A percentile compares a stretch with the other conserved stretches of the same genome.
phyloP scores from a whole-genome alignment of 2,888 invertebrate genomes.

The Gasteruption jaculator region DNA sequence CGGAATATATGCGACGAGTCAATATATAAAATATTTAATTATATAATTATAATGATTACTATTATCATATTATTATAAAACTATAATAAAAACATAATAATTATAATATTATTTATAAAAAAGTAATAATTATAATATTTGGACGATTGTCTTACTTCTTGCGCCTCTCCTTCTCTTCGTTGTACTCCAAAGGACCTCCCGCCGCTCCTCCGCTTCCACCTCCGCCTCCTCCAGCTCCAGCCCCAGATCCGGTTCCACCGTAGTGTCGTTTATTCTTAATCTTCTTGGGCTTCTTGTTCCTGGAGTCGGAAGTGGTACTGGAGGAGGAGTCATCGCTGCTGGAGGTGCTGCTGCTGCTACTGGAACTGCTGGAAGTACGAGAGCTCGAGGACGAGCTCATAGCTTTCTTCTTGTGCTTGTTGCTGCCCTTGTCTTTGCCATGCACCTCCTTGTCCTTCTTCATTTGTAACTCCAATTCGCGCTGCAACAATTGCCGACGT shows the following conservation, averaged over 20 bases:
- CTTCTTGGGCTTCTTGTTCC: slow-evolving; percentile 50
- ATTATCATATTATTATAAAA: neutral
- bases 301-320: slow-evolving; percentile 61
- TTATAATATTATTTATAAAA: neutral
- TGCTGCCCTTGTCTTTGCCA: slow-evolving; percentile 62
- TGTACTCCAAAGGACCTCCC: slow-evolving; percentile 66
- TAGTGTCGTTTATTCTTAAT: slow-evolving; percentile 59
- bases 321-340: slow-evolving; percentile 62
- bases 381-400: slow-evolving; percentile 67
- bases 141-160: slow-evolving; percentile 40
- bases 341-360: slow-evolving; percentile 57
- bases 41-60: slow-evolving; percentile 9
- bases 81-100: slow-evolving; percentile 5
- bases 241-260: no score
- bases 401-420: slow-evolving; percentile 62
- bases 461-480: slow-evolving; percentile 73
- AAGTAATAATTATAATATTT: slow-evolving; percentile 1
- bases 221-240: no score
- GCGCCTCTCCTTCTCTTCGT: slow-evolving; percentile 56
- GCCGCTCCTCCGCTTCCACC: no score
- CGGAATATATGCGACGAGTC: slow-evolving; percentile 3
- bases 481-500: slow-evolving; percentile 68
- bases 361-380: slow-evolving; percentile 61
- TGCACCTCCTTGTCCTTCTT: slow-evolving; percentile 71
- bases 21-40: slow-evolving; percentile 12